Conservation (phyloP, 2,797 vertebrate species). For the Apogon hyalosoma region DNA sequence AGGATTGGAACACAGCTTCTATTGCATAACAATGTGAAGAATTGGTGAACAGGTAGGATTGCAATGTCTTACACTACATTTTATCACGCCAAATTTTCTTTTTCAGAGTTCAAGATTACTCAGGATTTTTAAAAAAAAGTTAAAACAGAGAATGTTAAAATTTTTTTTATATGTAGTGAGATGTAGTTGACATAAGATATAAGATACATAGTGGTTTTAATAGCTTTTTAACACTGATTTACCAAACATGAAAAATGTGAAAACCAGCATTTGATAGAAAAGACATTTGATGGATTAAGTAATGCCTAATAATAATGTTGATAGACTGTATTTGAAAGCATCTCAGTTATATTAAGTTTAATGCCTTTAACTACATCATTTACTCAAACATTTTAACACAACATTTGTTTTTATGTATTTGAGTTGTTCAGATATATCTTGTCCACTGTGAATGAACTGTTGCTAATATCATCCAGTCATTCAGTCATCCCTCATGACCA, state of each 20-base stretch:
- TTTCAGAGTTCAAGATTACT: background rate
- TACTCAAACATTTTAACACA: constrained; percentile 10
- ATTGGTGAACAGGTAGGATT: constrained; percentile 1
- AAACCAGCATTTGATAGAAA: background rate
- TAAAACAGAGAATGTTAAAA: background rate
- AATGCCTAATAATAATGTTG: too few relatives aligned
- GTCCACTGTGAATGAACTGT: constrained; percentile 5
- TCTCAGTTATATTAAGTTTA: background rate
- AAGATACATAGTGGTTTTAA: too few relatives aligned
- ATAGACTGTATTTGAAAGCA: background rate
- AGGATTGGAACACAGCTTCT: constrained; percentile 16
- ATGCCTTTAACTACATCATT: background rate
- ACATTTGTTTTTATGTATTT: background rate
- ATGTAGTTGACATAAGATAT: too few relatives aligned
- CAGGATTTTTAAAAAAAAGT: background rate
- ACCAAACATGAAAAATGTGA: background rate
- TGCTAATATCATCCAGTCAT: constrained; percentile 43
- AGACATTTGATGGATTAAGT: too few relatives aligned
- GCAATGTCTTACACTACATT: background rate
- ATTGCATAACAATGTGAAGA: constrained; percentile 2
- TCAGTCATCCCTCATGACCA: constrained; percentile 30
- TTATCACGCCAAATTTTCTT: background rate
- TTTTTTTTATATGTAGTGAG: too few relatives aligned
- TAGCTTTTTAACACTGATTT: too few relatives aligned
- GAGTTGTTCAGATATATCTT: constrained; percentile 25